Evolutionary conservation across 2,113 vertebrate species (phyloP).

Genomic region (Megaceryle maxima): DNA sequence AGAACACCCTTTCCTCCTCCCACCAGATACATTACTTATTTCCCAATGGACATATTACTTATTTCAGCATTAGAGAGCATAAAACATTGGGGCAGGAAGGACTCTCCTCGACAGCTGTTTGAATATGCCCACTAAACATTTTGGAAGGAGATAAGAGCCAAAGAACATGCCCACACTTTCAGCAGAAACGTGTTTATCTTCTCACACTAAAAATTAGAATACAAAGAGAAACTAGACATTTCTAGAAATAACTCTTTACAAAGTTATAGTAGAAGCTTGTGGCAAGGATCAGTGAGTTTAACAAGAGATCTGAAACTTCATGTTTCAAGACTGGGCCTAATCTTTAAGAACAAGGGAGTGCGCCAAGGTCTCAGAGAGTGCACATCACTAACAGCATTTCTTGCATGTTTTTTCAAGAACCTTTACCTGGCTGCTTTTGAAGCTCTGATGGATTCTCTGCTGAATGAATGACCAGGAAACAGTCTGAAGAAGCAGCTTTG

Average conservation of each 20-base stretch:
- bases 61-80: background rate
- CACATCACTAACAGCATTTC: background rate
- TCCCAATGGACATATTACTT: background rate
- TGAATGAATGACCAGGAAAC: background rate
- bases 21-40: rapidly evolving
- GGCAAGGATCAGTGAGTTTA: background rate
- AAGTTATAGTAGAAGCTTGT: background rate
- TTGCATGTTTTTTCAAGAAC: background rate
- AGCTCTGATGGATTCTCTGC: background rate
- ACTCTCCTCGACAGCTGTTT: background rate
- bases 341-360: background rate
- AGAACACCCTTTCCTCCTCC: background rate
- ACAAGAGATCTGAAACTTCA: background rate
- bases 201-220: background rate
- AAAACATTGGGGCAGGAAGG: background rate
- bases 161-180: background rate
- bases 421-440: background rate
- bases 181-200: background rate
- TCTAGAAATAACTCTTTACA: background rate
- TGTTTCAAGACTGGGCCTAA: background rate
- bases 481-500: background rate
- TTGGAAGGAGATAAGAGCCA: background rate
- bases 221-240: background rate
- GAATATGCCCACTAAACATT: background rate
- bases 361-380: background rate